Evolutionary conservation across 2,888 invertebrate species (phyloP), one percentile per base, ranked within the genome.

Genomic region (Leuctra nigra): DNA sequence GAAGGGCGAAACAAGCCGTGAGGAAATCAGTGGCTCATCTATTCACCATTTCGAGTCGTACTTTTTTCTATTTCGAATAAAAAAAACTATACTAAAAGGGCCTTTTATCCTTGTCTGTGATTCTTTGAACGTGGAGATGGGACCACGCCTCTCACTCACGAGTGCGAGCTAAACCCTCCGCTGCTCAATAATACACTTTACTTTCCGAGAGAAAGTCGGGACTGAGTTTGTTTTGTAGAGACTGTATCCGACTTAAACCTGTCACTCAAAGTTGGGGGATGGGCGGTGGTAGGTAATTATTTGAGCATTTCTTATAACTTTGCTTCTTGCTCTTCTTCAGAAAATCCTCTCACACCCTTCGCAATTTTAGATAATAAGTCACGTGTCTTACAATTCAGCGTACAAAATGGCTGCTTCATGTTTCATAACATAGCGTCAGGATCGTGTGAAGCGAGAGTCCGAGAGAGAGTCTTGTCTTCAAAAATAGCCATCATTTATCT

Each of bases 31-130:
- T 33, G 35, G 35, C 33, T 50, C 50, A 35, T 50, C 50, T 33
- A 35, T 33, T 50, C 33, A 20, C 35, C 18, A 50, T 50, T 24
- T 46, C 47, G 25, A 24, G 47, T 33, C 41, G 41, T 41, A 6
- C 18, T 50, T 48, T 48, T 35, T 50, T 50, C n/a, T 50, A 14
- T 44, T 44, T 50, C 33, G 33, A 50, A 50, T 29, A 44, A 20
- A 44, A 44, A 20, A 44, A 44, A 44, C n/a, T n/a, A 44, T 23
- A 7, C 29, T 44, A 44, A 44, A 20, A 11, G 44, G 20, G 18
- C 50, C 23, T 33, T 50, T 33, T 33, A 16, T 47, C 13, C n/a
- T 33, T 35, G 29, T 35, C 33, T 35, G 35, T 35, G 29, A 13
- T 35, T 50, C 50, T 35, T 33, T 50, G 50, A 50, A 50, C 50